Evolutionary conservation across 2,797 vertebrate genomes (phyloP), one percentile per base, ranked within the genome.

Genomic region (Paramormyrops hopkinsi): DNA sequence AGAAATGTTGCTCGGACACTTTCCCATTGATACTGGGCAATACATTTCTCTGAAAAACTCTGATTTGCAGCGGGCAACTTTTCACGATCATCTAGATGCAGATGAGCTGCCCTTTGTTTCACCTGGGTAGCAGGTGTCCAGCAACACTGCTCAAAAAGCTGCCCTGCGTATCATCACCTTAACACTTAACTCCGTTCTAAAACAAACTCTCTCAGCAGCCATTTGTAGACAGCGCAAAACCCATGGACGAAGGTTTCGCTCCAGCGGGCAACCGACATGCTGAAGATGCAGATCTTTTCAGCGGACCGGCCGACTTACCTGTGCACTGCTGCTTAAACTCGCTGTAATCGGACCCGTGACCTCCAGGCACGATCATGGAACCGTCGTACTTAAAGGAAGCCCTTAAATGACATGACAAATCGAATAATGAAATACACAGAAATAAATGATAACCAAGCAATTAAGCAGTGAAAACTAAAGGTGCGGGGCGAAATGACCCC

Each of bases 371-470:
- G 91, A 99, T 99, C 3, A 86, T 97, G 59, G 96, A 53, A 83
- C 96, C 97, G 0, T 99, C 96, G 33, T 99, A 99, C 91, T 96
- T 97, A 92, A 99, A 99, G 73, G 95, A 97, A 93, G 97, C 96
- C 97, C 97, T 98, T 92, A 44, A 84, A 84, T 84, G 41, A 84
- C 46, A 84, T 4, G 46, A 50, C 8, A 82, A 82, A 82, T 44
- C 76, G 44, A 82, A 41, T 46, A 44, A 44, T 82, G n/a, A 46
- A 46, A 82, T n/a, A 5, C 6, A 82, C 82, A 25, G 0, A 50
- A 79, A 79, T n/a, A 44, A 69, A 37, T 5, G 29, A 33, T 2
- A 69, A 29, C 25, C 62, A 69, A 69, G 25, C 62, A 69, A 37
- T 37, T 69, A 33, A 69, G 25, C 29, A 33, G 29, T 69, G 25